Base-by-base conservation (phyloP, 2,797 vertebrate species). In the Cossypha polioptera region DNA sequence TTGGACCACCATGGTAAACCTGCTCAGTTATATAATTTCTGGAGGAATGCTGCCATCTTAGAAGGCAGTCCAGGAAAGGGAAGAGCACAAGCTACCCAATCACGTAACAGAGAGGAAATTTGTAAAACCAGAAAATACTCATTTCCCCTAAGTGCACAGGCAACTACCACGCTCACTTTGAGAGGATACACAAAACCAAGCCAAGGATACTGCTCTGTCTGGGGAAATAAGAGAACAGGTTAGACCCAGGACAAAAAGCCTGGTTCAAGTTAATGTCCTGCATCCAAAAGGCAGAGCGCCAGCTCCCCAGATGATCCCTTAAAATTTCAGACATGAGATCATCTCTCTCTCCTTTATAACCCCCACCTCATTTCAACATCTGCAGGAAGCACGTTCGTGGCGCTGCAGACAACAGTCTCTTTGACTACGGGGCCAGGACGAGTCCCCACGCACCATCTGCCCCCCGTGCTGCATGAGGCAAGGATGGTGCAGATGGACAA, bases 301-400 rank as follows among this genome's bases (percentile, higher is more conserved):
- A 73, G 84, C 2, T 90, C 80, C 65, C 63, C 58, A 82, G 43
- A 66, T 31, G 48, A 81, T 62, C 89, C 59, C 25, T 73, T 24
- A 29, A 5, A 43, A 43, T 43, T 48, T 47, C 31, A 78, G 69
- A 65, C 73, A 81, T 84, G 71, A 96, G 63, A 55, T 87, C 86
- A 94, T 63, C 40, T 53, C 20, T 45, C 31, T 45, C 12, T 29
- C 45, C 53, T 67, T 33, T 19, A 1, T 63, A 79, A 11, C 81
- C 94, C 81, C 92, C 1, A 3, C 81, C 84, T 71, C 86, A 87
- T 53, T 79, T 53, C 91, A 48, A 71, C 91, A 93, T 85, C 86
- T 85, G 75, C 63, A 42, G 55, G 55, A 91, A 93, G n/a, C 10
- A 2, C 5, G 0, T 20, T 33, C 10, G 7, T 4, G 83, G 43